Percentiles rank a stretch among this genome's conserved stretches.
phyloP scores from a whole-genome alignment of 30 jellyfish, hydroid and myxozoan genomes.

The Turritopsis rubra region DNA sequence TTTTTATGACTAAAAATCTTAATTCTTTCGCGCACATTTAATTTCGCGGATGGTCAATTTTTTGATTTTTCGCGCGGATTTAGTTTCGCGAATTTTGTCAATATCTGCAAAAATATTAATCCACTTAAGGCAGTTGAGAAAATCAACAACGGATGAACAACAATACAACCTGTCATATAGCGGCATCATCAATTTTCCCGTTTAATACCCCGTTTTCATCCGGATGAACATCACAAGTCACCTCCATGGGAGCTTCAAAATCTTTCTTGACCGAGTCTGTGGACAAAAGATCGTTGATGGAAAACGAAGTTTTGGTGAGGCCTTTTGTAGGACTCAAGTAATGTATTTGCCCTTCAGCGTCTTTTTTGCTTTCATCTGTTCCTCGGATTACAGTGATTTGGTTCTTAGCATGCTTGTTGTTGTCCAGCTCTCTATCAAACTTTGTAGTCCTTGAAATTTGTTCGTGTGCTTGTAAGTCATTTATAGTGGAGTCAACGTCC shows the following conservation, averaged over 20 bases:
- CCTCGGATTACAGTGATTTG: constrained; percentile 20
- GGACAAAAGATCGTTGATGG: constrained; percentile 29
- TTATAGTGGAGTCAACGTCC: constrained; percentile 7
- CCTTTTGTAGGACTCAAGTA: constrained; percentile 17
- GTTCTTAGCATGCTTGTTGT: constrained; percentile 8
- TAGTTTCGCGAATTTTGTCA: no score
- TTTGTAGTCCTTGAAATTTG: constrained; percentile 2
- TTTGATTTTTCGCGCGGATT: no score
- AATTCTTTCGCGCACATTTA: no score
- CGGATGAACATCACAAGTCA: constrained; percentile 5
- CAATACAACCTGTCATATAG: constrained; percentile 9
- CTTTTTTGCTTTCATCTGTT: constrained; percentile 20
- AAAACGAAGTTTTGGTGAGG: constrained; percentile 30
- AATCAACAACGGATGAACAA: neutral
- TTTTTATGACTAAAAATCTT: no score
- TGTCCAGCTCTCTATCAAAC: neutral
- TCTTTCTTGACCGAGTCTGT: constrained; percentile 14
- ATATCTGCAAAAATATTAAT: no score
- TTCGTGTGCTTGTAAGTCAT: neutral
- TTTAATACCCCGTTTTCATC: constrained; percentile 7
- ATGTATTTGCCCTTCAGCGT: constrained; percentile 8
- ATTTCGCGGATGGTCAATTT: no score
- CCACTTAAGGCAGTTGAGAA: no score
- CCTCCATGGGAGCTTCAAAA: constrained; percentile 1
- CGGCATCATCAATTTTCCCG: constrained; percentile 27